Evolutionary conservation across 1,140 invertebrate species (phyloP).

Genomic region (Chelonus insularis): DNA sequence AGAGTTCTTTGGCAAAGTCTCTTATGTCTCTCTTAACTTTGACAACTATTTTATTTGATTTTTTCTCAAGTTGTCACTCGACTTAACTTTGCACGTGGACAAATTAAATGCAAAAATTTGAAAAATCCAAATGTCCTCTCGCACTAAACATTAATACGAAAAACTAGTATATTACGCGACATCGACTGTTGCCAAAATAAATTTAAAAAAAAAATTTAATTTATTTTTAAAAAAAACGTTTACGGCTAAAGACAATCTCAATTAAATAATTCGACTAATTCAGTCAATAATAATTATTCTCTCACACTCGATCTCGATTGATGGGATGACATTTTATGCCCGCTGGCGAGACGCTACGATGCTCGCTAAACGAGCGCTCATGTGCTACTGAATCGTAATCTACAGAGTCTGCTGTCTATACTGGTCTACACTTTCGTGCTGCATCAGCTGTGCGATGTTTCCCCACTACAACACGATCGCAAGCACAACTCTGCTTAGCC

Average conservation of each 20-base stretch:
- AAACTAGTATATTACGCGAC: no score
- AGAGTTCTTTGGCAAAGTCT: no score
- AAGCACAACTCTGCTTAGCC: conserved; percentile 5
- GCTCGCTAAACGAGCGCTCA: conserved; percentile 55
- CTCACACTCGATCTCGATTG: conserved; percentile 25
- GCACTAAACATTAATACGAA: no score
- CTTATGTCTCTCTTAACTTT: no score
- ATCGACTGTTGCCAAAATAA: no score
- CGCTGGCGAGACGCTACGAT: conserved; percentile 35
- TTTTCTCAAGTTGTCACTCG: no score
- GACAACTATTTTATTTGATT: no score
- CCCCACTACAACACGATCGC: conserved; percentile 28
- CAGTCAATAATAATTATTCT: conserved; percentile 9
- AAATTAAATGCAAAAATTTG: no score
- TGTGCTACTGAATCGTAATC: conserved; percentile 52
- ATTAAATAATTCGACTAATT: neutral
- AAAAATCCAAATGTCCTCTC: no score
- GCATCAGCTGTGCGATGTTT: conserved; percentile 49
- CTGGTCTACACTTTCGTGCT: conserved; percentile 11
- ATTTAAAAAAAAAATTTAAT: neutral
- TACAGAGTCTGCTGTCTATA: conserved; percentile 43
- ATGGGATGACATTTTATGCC: conserved; percentile 32
- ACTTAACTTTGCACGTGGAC: no score
- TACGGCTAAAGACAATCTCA: neutral
- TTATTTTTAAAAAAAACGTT: neutral